Conservation (phyloP, 2,113 vertebrate genomes). For the Pseudopipra pipra region DNA sequence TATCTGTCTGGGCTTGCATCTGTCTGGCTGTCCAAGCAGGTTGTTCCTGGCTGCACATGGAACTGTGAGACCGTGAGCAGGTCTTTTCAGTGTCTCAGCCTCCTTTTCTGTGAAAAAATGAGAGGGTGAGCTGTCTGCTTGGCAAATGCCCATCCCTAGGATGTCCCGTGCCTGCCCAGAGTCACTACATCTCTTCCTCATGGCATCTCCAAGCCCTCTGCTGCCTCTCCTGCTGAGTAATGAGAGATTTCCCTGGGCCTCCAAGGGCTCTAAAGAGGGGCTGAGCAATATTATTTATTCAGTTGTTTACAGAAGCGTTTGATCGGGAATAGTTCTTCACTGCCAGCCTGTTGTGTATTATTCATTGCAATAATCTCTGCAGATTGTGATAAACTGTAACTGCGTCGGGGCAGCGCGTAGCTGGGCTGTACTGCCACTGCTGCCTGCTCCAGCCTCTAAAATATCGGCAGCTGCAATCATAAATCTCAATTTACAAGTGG, state of each 20-base stretch:
- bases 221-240: conserved; percentile 50
- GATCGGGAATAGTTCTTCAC: conserved; percentile 76
- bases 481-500: conserved; percentile 86
- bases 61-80: neutral
- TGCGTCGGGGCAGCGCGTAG: conserved; percentile 63
- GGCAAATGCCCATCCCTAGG: neutral
- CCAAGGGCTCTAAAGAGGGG: conserved; percentile 51
- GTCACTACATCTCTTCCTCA: neutral
- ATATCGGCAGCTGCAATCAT: conserved; percentile 78
- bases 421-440: conserved; percentile 59
- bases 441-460: conserved; percentile 67
- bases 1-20: neutral
- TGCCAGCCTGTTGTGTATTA: conserved; percentile 76
- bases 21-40: neutral
- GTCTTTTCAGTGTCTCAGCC: neutral
- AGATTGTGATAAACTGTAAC: conserved; percentile 77
- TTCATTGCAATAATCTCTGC: conserved; percentile 74
- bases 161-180: neutral
- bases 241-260: conserved; percentile 62
- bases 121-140: neutral
- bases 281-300: conserved; percentile 75
- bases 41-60: neutral
- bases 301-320: conserved; percentile 76
- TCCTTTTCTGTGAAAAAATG: neutral
- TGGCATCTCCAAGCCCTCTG: neutral